phyloP scores from a whole-genome alignment of 2,113 vertebrate genomes.

The Eupsittula cactorum region DNA sequence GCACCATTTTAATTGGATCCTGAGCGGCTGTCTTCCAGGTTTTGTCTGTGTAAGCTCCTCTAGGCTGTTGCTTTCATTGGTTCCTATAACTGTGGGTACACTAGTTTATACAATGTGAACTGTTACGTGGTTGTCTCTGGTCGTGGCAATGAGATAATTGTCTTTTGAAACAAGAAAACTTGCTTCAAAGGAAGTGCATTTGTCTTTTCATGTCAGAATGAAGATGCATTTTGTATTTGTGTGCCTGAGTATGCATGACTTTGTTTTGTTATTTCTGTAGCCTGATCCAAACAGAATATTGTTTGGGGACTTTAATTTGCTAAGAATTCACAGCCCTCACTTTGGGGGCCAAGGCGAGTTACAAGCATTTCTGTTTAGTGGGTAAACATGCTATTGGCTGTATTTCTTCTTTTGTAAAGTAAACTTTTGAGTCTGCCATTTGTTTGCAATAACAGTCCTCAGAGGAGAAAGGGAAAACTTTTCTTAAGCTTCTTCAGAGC shows the following conservation, averaged over 20 bases:
- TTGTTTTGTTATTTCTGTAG: neutral
- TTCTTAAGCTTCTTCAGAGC: neutral
- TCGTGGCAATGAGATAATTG: neutral
- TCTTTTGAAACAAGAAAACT: neutral
- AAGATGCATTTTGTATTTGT: neutral
- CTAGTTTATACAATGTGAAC: rapidly evolving
- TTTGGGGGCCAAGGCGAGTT: neutral
- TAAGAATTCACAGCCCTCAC: neutral
- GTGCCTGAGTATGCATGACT: neutral
- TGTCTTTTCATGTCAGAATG: neutral
- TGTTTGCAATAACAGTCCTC: neutral
- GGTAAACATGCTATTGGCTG: neutral
- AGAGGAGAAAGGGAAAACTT: neutral
- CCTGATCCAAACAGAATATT: neutral
- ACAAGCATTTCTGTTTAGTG: neutral
- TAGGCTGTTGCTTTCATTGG: neutral
- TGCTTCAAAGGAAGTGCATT: neutral
- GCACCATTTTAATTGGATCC: neutral
- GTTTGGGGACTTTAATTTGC: neutral
- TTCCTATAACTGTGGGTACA: neutral
- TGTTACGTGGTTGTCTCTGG: neutral
- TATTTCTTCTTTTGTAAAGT: neutral
- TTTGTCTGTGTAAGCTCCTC: neutral
- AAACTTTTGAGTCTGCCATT: neutral
- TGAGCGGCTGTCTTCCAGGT: neutral